Evolutionary conservation across 1,140 invertebrate species (phyloP).

Genomic region (Drosophila micromelanica): DNA sequence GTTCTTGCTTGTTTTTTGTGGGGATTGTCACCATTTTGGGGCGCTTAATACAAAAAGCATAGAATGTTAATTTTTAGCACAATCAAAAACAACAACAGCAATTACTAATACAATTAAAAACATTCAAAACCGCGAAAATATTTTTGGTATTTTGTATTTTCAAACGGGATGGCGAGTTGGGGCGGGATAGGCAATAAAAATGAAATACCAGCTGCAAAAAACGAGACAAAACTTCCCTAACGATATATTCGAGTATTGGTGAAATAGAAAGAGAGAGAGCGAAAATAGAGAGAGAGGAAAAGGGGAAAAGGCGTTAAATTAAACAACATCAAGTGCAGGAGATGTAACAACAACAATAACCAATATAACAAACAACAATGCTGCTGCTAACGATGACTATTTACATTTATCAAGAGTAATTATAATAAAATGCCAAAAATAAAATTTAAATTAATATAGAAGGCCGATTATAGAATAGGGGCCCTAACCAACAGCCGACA

Average conservation of each 20-base stretch:
- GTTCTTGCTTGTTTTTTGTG: slow-evolving; percentile 16
- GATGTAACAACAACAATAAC: slow-evolving; percentile 33
- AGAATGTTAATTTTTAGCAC: slow-evolving; percentile 59
- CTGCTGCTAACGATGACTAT: slow-evolving; percentile 72
- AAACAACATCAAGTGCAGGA: slow-evolving; percentile 72
- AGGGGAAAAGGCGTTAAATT: slow-evolving; percentile 4
- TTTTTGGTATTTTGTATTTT: slow-evolving; percentile 47
- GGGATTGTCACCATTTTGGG: slow-evolving; percentile 33
- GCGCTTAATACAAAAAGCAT: slow-evolving; percentile 58
- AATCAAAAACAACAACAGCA: slow-evolving; percentile 22
- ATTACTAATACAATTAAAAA: slow-evolving; percentile 69
- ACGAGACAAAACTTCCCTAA: slow-evolving; percentile 46
- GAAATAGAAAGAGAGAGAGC: not conserved
- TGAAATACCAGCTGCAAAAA: slow-evolving; percentile 44
- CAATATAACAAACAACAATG: slow-evolving; percentile 34
- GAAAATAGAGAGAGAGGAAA: not conserved
- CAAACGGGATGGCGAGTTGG: not conserved
- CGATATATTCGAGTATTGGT: slow-evolving; percentile 31
- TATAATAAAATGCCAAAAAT: slow-evolving; percentile 84
- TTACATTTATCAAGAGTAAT: slow-evolving; percentile 83
- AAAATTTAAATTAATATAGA: slow-evolving; percentile 84
- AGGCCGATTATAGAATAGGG: slow-evolving; percentile 77
- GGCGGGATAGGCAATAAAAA: slow-evolving; percentile 7
- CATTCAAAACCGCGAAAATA: slow-evolving; percentile 70
- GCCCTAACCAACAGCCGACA: slow-evolving; percentile 25